Conservation (phyloP, 2,888 invertebrate genomes). For the Trissonchulus latispiculum region DNA sequence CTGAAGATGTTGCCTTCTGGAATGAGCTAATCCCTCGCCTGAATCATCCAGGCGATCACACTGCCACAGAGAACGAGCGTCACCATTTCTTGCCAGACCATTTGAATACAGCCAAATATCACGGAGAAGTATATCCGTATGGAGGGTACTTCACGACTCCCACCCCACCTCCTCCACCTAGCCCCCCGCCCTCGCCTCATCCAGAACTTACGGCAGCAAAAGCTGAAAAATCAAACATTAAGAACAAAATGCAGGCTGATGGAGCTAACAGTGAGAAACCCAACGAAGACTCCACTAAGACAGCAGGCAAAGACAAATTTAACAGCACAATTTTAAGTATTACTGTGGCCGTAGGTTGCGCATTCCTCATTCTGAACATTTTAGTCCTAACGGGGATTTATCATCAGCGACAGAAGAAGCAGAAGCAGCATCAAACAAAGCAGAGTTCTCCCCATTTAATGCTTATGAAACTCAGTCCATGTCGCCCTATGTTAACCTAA, state of each 20-base stretch:
- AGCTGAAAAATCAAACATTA: conserved; percentile 23
- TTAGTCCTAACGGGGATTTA: conserved; percentile 36
- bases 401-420: conserved; percentile 34
- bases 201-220: conserved; percentile 12
- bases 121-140: conserved; percentile 37
- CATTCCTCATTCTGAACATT: conserved; percentile 37
- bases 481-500: conserved; percentile 13
- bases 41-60: conserved; percentile 31
- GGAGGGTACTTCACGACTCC: conserved; percentile 36
- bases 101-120: conserved; percentile 36
- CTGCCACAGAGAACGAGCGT: conserved; percentile 31
- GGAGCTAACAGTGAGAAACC: neutral
- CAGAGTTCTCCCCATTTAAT: conserved; percentile 22
- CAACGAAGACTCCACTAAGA: neutral
- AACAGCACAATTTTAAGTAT: conserved; percentile 30
- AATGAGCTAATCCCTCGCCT: too few relatives aligned
- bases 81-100: conserved; percentile 37
- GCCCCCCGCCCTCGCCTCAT: conserved; percentile 4
- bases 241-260: conserved; percentile 2
- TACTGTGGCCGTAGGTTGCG: conserved; percentile 36
- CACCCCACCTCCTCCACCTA: conserved; percentile 35
- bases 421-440: conserved; percentile 35
- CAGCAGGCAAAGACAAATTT: conserved; percentile 11
- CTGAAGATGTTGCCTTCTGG: conserved; percentile 40
- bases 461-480: neutral